Conservation (phyloP, 2,888 invertebrate genomes). For the Sericinus montela region DNA sequence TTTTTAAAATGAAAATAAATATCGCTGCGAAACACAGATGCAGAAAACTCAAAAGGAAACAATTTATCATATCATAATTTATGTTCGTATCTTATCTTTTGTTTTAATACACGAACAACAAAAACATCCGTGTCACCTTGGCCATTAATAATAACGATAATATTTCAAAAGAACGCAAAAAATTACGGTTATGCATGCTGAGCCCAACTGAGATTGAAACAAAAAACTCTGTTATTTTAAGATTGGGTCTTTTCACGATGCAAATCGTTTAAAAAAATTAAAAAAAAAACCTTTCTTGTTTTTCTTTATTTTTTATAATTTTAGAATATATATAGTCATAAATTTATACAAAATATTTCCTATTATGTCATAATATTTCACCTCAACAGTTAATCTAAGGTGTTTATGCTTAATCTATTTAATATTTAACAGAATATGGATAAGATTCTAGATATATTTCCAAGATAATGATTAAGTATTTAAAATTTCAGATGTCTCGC, state of each 20-base stretch:
- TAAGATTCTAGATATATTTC: too few species aligned
- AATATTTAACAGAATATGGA: too few species aligned
- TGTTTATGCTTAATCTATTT: too few species aligned
- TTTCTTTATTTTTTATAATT: background rate
- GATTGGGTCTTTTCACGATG: conserved; percentile 4
- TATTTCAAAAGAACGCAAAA: conserved; percentile 12
- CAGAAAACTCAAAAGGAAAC: conserved; percentile 9
- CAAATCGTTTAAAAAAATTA: background rate
- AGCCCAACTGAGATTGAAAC: conserved; percentile 4
- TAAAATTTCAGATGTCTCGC: too few species aligned
- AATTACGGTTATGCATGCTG: conserved; percentile 11
- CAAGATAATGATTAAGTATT: too few species aligned
- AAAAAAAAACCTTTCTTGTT: background rate
- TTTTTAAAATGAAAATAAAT: background rate
- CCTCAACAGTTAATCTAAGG: too few species aligned
- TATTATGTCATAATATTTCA: too few species aligned
- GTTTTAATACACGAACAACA: conserved; percentile 10
- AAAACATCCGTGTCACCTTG: conserved; percentile 26
- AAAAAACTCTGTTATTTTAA: background rate
- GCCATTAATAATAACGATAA: conserved; percentile 17
- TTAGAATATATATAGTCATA: too few species aligned
- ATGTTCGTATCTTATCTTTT: conserved; percentile 9
- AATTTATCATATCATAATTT: conserved; percentile 15
- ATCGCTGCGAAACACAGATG: background rate
- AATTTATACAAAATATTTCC: too few species aligned